phyloP scores from a whole-genome alignment of 30 jellyfish, hydroid and myxozoan species.

The Chrysaora quinquecirrha region DNA sequence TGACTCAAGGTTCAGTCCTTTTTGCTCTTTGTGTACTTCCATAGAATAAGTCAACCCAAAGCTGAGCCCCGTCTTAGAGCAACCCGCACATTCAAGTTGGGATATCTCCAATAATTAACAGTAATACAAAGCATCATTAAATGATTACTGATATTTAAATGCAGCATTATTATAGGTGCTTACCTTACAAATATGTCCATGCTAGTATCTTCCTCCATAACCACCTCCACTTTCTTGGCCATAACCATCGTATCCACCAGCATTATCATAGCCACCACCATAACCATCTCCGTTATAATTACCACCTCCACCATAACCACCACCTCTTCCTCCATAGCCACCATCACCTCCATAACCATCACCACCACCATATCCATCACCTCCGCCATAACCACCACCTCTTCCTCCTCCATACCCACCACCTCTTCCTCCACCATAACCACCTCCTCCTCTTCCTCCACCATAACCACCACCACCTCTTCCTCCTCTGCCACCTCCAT shows the following conservation, averaged over 20 bases:
- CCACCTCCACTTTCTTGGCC: background rate
- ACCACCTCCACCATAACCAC: conserved; percentile 2
- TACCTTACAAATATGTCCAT: too few relatives aligned
- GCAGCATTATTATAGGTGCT: too few relatives aligned
- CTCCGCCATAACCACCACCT: conserved; percentile 18
- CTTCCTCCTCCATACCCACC: background rate
- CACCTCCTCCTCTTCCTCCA: conserved; percentile 17
- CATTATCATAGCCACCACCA: background rate
- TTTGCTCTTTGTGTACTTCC: too few relatives aligned
- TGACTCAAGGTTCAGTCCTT: too few relatives aligned
- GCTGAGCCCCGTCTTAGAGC: too few relatives aligned
- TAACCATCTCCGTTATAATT: background rate
- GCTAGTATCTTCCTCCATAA: background rate
- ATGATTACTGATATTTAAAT: too few relatives aligned
- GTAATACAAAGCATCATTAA: too few relatives aligned
- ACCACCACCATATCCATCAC: conserved; percentile 5
- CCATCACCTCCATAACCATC: conserved; percentile 4
- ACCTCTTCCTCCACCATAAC: conserved; percentile 17
- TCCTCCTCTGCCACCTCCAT: conserved; percentile 17
- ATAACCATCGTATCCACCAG: background rate
- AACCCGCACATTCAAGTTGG: too few relatives aligned
- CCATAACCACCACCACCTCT: conserved; percentile 32
- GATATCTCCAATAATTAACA: too few relatives aligned
- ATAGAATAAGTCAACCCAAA: too few relatives aligned
- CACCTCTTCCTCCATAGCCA: background rate